Evolutionary conservation across 2,113 vertebrate species (phyloP).

Genomic region (Chrysemys picta): DNA sequence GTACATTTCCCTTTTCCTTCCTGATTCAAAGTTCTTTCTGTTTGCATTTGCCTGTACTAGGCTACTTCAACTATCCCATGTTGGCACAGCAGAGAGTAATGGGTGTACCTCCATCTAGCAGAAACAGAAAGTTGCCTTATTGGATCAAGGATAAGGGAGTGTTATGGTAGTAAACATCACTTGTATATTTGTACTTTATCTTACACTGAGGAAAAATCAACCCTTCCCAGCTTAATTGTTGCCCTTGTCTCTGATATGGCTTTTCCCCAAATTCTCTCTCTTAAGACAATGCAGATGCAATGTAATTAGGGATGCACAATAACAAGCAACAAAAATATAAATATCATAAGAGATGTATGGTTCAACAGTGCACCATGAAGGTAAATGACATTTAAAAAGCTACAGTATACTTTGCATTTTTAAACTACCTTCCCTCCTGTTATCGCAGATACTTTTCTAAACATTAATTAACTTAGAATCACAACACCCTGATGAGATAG

Average conservation of each 20-base stretch:
- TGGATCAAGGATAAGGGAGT: conserved; percentile 3
- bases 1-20: not conserved
- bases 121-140: not conserved
- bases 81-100: not conserved
- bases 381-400: not conserved
- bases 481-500: not conserved
- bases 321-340: not conserved
- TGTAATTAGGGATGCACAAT: not conserved
- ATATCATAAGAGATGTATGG: not conserved
- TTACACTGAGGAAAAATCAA: conserved; percentile 22
- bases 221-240: conserved; percentile 36
- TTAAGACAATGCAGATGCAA: not conserved
- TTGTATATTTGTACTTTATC: conserved; percentile 32
- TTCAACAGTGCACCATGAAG: not conserved
- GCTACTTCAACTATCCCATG: not conserved
- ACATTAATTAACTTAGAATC: not conserved
- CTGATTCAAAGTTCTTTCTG: not conserved
- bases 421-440: not conserved
- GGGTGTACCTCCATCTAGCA: not conserved
- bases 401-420: not conserved
- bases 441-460: not conserved
- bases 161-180: not conserved
- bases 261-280: not conserved
- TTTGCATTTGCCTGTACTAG: not conserved
- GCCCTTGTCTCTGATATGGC: conserved; percentile 22